phyloP scores from a whole-genome alignment of 1,140 invertebrate species.

The Lamellibrachia luymesi region DNA sequence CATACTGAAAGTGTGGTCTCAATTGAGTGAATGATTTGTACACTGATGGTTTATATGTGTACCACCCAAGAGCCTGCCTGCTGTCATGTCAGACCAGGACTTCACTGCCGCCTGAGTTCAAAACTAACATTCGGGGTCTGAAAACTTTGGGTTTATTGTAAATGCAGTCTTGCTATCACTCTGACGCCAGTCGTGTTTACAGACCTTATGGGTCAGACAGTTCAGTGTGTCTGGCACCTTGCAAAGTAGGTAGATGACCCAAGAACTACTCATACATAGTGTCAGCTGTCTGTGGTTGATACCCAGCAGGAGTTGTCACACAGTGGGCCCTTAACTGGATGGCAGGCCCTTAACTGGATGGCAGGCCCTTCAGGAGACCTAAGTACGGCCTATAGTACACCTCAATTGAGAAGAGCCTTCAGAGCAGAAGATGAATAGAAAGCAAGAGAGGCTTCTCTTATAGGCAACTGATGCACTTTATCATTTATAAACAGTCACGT shows the following conservation, averaged over 20 bases:
- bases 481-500: not conserved
- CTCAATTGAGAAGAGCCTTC: not conserved
- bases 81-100: not conserved
- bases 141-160: not conserved
- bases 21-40: not conserved
- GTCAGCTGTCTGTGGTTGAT: not conserved
- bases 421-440: not conserved
- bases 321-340: not conserved
- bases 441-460: not conserved
- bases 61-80: not conserved
- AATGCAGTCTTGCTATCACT: not conserved
- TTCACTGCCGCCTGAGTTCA: not conserved
- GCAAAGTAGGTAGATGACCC: not conserved
- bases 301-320: not conserved
- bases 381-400: not conserved
- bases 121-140: not conserved
- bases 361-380: no score
- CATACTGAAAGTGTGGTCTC: not conserved
- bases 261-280: not conserved
- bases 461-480: not conserved
- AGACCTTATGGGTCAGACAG: not conserved
- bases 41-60: not conserved
- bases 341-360: no score
- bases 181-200: not conserved
- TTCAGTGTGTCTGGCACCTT: not conserved